These are phyloP conservation scores for Astreopora myriophthalma DNA, from an alignment of 64 coral and sea anemone genomes.

Conservation along the genomic window DNA sequence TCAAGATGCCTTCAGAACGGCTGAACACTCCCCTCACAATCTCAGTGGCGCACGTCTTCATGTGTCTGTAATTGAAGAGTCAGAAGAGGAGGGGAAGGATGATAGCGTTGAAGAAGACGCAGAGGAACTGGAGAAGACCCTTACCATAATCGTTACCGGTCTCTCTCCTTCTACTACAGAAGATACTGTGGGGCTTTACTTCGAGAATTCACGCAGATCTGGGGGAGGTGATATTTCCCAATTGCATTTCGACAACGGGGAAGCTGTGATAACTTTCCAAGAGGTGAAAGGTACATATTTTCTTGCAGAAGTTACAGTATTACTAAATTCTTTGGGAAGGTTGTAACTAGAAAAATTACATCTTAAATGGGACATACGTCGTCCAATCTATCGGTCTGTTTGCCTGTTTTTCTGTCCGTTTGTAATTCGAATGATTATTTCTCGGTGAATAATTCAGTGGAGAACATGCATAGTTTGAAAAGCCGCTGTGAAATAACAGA, in stretches of 20 bases:
- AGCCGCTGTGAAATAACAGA: no score
- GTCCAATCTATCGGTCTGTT: no score
- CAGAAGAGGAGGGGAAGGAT: neutral
- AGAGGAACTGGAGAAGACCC: neutral
- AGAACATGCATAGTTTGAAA: no score
- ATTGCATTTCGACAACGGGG: neutral
- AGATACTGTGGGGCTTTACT: conserved; percentile 51
- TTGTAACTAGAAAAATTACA: neutral
- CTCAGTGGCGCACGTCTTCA: neutral
- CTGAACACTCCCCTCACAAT: neutral
- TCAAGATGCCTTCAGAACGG: neutral
- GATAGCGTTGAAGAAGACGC: neutral
- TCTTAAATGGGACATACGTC: neutral
- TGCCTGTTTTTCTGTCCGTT: no score
- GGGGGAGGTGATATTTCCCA: conserved; percentile 57
- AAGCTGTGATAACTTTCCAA: neutral
- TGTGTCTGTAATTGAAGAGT: neutral
- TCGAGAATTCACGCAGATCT: conserved; percentile 71
- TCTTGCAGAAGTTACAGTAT: neutral
- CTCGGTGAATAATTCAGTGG: no score
- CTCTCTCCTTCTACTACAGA: conserved; percentile 25
- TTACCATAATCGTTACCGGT: conserved; percentile 35
- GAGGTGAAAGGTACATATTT: conserved; percentile 15
- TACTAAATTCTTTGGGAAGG: neutral
- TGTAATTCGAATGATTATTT: no score